A percentile compares a stretch with the other conserved stretches of the same genome.
These are phyloP conservation scores for Thymelicus sylvestris DNA, from an alignment of 2,888 invertebrate genomes.

Conservation along the genomic window DNA sequence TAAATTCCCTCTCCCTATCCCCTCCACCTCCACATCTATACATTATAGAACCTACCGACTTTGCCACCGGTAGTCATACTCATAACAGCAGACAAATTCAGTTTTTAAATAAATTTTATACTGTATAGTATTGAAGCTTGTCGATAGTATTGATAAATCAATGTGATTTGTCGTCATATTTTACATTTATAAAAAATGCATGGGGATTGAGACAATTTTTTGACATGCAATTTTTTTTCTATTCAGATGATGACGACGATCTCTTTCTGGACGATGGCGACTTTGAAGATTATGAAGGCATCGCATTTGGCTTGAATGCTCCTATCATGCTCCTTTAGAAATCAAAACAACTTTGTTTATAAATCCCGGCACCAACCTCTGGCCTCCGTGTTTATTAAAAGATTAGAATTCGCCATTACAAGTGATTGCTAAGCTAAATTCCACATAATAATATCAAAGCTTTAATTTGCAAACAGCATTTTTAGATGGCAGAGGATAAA, in stretches of 20 bases:
- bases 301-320: conserved; percentile 56
- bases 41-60: too few species aligned
- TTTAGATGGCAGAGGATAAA: too few species aligned
- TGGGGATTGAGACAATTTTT: background rate
- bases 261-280: conserved; percentile 61
- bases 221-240: conserved; percentile 18
- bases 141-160: too few species aligned
- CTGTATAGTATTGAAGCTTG: too few species aligned
- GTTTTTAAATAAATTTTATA: too few species aligned
- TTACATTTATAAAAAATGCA: too few species aligned
- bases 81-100: too few species aligned
- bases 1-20: too few species aligned
- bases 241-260: conserved; percentile 59
- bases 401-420: background rate
- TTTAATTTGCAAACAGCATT: background rate
- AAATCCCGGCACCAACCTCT: background rate
- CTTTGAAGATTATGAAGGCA: conserved; percentile 58
- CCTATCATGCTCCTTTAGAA: conserved; percentile 57
- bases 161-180: too few species aligned
- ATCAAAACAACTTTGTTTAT: background rate
- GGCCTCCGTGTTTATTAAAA: background rate
- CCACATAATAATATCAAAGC: background rate
- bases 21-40: too few species aligned
- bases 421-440: background rate
- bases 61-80: too few species aligned